Evolutionary conservation across 92 coral and sea anemone genomes (phyloP).

Genomic region (Heteractis magnifica): DNA sequence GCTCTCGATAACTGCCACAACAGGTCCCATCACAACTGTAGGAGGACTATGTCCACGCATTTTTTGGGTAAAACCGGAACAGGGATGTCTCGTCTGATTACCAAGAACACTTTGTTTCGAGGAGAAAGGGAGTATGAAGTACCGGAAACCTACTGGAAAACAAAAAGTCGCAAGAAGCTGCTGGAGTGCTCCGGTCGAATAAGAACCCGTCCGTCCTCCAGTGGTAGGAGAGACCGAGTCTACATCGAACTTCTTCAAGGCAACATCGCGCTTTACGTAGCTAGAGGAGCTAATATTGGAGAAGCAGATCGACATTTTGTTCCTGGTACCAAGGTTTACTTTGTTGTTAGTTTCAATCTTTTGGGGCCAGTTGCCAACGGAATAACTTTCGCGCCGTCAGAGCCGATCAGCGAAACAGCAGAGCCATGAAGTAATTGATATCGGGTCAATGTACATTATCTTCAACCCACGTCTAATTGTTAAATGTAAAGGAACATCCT

Average conservation of each 20-base stretch:
- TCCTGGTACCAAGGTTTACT: slow-evolving; percentile 69
- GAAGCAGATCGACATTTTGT: slow-evolving; percentile 60
- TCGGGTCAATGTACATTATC: no score
- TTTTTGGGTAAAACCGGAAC: slow-evolving; percentile 60
- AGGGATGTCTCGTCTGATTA: slow-evolving; percentile 72
- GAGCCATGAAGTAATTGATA: no score
- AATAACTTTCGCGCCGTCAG: slow-evolving; percentile 37
- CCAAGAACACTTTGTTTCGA: slow-evolving; percentile 46
- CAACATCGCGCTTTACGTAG: slow-evolving; percentile 70
- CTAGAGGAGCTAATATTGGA: slow-evolving; percentile 76
- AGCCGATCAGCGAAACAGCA: background rate
- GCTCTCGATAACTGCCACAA: slow-evolving; percentile 51
- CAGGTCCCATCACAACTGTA: slow-evolving; percentile 61
- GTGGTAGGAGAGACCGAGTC: slow-evolving; percentile 30
- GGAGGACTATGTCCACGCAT: slow-evolving; percentile 44
- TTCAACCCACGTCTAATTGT: no score
- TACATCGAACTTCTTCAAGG: slow-evolving; percentile 71
- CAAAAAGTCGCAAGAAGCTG: slow-evolving; percentile 54
- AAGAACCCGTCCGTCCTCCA: slow-evolving; percentile 26
- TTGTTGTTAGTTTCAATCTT: slow-evolving; percentile 82
- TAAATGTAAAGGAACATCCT: no score
- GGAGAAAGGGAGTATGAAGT: slow-evolving; percentile 51
- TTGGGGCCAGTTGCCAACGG: slow-evolving; percentile 84
- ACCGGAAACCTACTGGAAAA: slow-evolving; percentile 29
- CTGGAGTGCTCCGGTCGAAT: slow-evolving; percentile 77